Percentiles rank a stretch among this genome's conserved stretches.
Evolutionary conservation across 2,888 invertebrate species (phyloP).

Genomic region (Ommatoiulus sabulosus): DNA sequence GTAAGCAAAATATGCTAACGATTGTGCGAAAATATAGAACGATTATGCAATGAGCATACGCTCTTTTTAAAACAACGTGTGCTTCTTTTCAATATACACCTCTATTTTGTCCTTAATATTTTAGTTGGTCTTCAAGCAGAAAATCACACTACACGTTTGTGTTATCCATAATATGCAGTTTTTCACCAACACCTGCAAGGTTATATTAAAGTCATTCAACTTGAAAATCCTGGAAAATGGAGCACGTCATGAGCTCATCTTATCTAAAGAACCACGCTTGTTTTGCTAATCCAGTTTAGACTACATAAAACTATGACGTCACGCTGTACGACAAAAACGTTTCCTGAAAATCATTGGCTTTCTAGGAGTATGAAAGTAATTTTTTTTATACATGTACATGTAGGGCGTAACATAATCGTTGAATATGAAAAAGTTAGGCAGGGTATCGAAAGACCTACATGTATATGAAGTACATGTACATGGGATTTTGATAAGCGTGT

Average conservation of each 20-base stretch:
- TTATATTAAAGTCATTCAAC: constrained; percentile 5
- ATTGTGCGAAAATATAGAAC: too few species aligned
- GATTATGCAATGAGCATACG: too few species aligned
- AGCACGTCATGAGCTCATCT: constrained; percentile 11
- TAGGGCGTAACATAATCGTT: background rate
- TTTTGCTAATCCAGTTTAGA: constrained; percentile 7
- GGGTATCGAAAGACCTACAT: background rate
- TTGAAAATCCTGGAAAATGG: constrained; percentile 21
- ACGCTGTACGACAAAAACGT: background rate
- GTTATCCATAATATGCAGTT: background rate
- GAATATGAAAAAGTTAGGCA: background rate
- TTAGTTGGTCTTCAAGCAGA: background rate
- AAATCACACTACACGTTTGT: background rate
- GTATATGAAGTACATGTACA: background rate
- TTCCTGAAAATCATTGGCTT: background rate
- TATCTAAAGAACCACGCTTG: background rate
- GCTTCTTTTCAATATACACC: too few species aligned
- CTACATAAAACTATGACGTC: background rate
- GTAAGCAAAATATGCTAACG: too few species aligned
- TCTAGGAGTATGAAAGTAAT: background rate
- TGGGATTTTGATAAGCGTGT: background rate
- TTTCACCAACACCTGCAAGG: background rate
- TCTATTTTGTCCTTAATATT: background rate
- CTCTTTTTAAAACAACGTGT: too few species aligned
- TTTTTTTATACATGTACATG: background rate